Conservation (phyloP, 2,113 vertebrate species). For the Mesoclemmys tuberculata region DNA sequence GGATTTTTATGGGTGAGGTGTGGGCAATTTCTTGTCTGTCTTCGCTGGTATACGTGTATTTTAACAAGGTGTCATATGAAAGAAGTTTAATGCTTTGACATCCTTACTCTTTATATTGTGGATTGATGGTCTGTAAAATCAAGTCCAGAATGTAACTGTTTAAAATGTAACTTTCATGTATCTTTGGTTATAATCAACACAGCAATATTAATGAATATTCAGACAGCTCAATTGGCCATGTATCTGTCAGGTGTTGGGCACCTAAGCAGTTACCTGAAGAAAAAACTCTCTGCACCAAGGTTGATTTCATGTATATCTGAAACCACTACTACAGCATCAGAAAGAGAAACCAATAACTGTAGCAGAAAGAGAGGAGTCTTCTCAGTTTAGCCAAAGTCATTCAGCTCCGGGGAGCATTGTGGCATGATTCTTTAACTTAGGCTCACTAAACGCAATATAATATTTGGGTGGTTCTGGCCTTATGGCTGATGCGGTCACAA, state of each 20-base stretch:
- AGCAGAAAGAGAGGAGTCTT: neutral
- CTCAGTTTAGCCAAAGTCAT: neutral
- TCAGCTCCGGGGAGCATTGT: neutral
- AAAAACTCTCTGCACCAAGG: neutral
- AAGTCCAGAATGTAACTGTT: neutral
- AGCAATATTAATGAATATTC: neutral
- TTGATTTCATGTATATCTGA: neutral
- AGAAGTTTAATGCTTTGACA: neutral
- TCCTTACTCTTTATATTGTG: neutral
- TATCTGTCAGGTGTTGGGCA: neutral
- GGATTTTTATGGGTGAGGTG: neutral
- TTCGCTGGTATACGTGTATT: neutral
- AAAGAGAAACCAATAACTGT: neutral
- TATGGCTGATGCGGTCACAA: neutral
- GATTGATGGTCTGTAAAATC: neutral
- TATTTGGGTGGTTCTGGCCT: neutral
- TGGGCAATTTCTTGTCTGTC: neutral
- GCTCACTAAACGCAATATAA: neutral
- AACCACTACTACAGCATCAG: neutral
- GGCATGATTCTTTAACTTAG: neutral
- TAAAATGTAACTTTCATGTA: neutral
- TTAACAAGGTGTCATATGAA: neutral
- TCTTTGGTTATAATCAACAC: neutral
- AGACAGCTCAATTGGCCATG: neutral
- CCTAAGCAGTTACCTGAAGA: neutral